These are phyloP conservation scores for Phortica okadai DNA, from an alignment of 2,888 invertebrate genomes.

Conservation along the genomic window DNA sequence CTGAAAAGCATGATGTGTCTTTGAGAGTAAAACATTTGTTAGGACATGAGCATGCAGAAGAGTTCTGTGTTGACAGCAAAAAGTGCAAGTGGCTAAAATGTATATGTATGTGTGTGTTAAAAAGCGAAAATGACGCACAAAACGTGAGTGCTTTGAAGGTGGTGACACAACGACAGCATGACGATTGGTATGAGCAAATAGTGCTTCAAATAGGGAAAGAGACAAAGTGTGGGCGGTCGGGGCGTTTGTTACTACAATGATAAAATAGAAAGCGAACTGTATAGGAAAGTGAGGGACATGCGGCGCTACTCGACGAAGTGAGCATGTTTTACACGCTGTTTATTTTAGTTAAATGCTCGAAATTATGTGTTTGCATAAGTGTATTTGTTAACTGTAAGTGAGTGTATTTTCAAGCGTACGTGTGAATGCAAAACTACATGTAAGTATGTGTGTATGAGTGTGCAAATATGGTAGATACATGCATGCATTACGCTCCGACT, in stretches of 20 bases:
- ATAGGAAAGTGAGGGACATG: background rate
- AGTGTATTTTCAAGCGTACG: background rate
- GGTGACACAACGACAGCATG: background rate
- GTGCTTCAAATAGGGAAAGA: background rate
- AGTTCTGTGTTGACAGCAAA: background rate
- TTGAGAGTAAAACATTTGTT: background rate
- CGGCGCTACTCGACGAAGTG: constrained; percentile 24
- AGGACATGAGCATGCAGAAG: background rate
- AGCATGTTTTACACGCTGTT: constrained; percentile 67
- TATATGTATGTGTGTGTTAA: background rate
- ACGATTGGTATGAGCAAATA: background rate
- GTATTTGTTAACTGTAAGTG: constrained; percentile 61
- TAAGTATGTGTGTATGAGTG: constrained; percentile 10
- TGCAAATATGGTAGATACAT: background rate
- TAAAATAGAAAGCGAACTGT: too few relatives aligned
- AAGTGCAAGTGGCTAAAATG: constrained; percentile 26
- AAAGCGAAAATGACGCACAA: constrained; percentile 2
- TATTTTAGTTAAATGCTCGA: constrained; percentile 71
- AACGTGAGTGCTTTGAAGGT: background rate
- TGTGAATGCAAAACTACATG: constrained; percentile 1
- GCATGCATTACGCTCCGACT: constrained; percentile 26
- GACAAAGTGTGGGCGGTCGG: background rate
- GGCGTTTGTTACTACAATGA: too few relatives aligned
- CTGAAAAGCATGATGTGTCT: background rate
- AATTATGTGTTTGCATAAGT: constrained; percentile 69